A percentile compares a stretch with the other conserved stretches of the same genome.
Evolutionary conservation across 2,797 vertebrate species (phyloP).

Genomic region (Agapornis canus): DNA sequence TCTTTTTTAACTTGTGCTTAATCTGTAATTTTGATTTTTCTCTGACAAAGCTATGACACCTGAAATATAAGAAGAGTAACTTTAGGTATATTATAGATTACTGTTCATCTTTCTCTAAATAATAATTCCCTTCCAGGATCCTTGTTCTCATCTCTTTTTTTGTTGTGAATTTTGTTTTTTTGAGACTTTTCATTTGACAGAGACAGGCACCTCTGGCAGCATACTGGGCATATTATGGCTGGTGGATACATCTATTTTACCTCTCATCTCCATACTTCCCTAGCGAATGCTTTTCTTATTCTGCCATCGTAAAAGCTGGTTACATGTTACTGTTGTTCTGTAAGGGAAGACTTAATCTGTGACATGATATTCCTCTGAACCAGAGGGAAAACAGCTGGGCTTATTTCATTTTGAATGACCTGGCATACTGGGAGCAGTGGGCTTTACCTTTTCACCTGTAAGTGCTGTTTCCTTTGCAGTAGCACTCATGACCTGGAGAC

Average conservation of each 20-base stretch:
- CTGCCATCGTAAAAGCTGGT: neutral
- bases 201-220: neutral
- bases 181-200: neutral
- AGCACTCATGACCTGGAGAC: neutral
- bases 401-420: neutral
- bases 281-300: neutral
- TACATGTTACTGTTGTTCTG: neutral
- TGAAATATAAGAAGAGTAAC: neutral
- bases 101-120: neutral
- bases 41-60: neutral
- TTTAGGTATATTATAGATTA: neutral
- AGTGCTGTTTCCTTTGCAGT: neutral
- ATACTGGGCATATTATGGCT: neutral
- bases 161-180: neutral
- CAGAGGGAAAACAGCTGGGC: neutral
- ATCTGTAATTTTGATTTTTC: neutral
- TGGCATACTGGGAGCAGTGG: neutral
- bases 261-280: neutral
- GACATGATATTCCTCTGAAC: neutral
- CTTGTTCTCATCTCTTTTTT: neutral
- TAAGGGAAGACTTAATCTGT: neutral
- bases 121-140: neutral
- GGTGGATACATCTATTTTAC: neutral
- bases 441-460: neutral
- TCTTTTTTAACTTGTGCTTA: neutral